Conservation (phyloP, 2,888 invertebrate species). For the Drosophila incognita region DNA sequence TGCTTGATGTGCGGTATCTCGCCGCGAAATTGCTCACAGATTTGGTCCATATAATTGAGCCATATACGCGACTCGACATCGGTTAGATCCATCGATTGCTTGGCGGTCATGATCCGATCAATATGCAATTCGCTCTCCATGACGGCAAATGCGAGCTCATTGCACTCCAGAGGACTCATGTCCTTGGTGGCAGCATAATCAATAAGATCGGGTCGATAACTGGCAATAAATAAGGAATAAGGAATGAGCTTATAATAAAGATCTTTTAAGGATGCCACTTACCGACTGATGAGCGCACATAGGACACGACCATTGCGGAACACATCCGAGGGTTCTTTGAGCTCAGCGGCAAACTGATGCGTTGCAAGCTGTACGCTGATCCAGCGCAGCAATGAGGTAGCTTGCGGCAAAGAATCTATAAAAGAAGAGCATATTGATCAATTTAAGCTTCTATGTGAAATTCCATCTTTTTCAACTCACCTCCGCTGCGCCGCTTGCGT, state of each 20-base stretch:
- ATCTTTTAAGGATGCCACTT: slow-evolving; percentile 2
- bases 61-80: slow-evolving; percentile 84
- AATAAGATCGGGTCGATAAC: slow-evolving; percentile 96
- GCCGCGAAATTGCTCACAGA: slow-evolving; percentile 95
- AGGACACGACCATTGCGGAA: slow-evolving; percentile 84
- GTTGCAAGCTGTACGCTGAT: slow-evolving; percentile 83
- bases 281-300: slow-evolving; percentile 85
- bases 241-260: background rate
- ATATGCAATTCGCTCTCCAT: slow-evolving; percentile 93
- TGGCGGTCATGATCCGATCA: slow-evolving; percentile 90
- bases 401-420: slow-evolving; percentile 82
- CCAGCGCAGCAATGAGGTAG: slow-evolving; percentile 84
- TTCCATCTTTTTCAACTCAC: slow-evolving; percentile 45
- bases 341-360: slow-evolving; percentile 81
- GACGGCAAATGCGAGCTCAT: slow-evolving; percentile 93
- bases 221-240: slow-evolving; percentile 84
- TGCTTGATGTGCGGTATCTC: slow-evolving; percentile 94
- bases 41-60: slow-evolving; percentile 93
- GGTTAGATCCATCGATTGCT: slow-evolving; percentile 87
- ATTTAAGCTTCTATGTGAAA: background rate
- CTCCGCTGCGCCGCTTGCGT: slow-evolving; percentile 84
- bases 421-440: background rate
- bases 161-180: slow-evolving; percentile 89
- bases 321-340: slow-evolving; percentile 84
- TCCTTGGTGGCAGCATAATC: slow-evolving; percentile 89